A percentile compares a stretch with the other conserved stretches of the same genome.
These are phyloP conservation scores for Lacanobia oleracea DNA, from an alignment of 2,888 invertebrate species.

Conservation along the genomic window DNA sequence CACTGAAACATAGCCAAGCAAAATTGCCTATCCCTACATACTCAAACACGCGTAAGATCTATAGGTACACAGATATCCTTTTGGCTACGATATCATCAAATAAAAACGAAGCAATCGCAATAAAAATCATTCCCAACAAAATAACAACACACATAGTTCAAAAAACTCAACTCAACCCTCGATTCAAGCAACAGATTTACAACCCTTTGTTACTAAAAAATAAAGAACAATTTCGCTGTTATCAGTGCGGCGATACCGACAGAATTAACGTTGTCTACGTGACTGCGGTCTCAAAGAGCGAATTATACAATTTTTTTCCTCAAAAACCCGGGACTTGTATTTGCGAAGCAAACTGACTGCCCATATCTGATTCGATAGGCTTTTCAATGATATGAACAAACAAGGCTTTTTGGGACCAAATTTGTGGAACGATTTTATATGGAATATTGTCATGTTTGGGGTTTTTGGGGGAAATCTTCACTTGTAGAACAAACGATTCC, in stretches of 20 bases:
- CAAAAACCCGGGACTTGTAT: slow-evolving; percentile 55
- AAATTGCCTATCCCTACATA: neutral
- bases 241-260: slow-evolving; percentile 71
- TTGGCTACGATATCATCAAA: slow-evolving; percentile 16
- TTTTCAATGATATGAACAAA: slow-evolving; percentile 66
- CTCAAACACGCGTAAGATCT: neutral
- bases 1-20: neutral
- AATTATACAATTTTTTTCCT: slow-evolving; percentile 64
- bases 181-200: slow-evolving; percentile 45
- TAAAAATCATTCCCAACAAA: slow-evolving; percentile 41
- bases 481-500: slow-evolving; percentile 20
- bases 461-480: slow-evolving; percentile 20
- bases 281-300: slow-evolving; percentile 52
- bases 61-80: neutral
- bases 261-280: slow-evolving; percentile 66
- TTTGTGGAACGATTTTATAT: slow-evolving; percentile 43
- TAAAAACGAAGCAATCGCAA: slow-evolving; percentile 36
- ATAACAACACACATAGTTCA: slow-evolving; percentile 42
- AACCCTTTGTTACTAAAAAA: slow-evolving; percentile 64
- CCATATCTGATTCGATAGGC: slow-evolving; percentile 65
- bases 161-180: slow-evolving; percentile 37
- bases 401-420: slow-evolving; percentile 49
- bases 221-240: slow-evolving; percentile 77
- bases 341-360: slow-evolving; percentile 64
- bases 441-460: slow-evolving; percentile 34